A percentile compares a stretch with the other conserved stretches of the same genome.
Conservation (phyloP, 2,113 vertebrate genomes). For the Xiphorhynchus elegans region DNA sequence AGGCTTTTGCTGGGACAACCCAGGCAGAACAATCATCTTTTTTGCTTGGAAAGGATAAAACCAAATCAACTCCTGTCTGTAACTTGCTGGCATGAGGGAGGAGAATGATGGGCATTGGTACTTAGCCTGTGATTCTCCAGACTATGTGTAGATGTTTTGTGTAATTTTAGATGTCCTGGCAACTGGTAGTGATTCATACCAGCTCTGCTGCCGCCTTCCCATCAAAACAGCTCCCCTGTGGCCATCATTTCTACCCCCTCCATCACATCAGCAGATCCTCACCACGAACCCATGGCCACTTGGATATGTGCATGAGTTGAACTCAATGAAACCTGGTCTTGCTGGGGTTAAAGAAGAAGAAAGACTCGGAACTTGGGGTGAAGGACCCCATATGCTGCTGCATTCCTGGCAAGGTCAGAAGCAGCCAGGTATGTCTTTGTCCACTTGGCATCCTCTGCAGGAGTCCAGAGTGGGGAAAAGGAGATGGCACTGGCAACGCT, state of each 20-base stretch:
- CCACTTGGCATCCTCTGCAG: neutral
- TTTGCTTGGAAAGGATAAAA: neutral
- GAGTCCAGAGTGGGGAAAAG: neutral
- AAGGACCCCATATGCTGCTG: neutral
- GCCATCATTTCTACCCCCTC: accelerated
- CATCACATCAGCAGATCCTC: neutral
- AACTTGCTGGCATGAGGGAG: neutral
- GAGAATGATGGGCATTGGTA: neutral
- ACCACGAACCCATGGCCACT: accelerated
- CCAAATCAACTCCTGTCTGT: neutral
- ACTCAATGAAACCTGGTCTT: neutral
- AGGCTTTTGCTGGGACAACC: neutral
- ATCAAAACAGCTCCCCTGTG: neutral
- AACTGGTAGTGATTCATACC: constrained; percentile 19
- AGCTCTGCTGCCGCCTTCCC: neutral
- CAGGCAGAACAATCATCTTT: neutral
- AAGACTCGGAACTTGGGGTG: neutral
- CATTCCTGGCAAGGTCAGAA: neutral
- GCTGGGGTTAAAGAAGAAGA: neutral
- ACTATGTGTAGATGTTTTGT: neutral
- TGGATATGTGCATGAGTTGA: neutral
- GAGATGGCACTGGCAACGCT: accelerated
- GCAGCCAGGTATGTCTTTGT: neutral
- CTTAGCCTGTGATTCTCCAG: neutral
- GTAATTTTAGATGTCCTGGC: neutral